A percentile compares a stretch with the other conserved stretches of the same genome.
These are phyloP conservation scores for Syngnathus rostellatus DNA, from an alignment of 2,797 vertebrate species.

Conservation along the genomic window DNA sequence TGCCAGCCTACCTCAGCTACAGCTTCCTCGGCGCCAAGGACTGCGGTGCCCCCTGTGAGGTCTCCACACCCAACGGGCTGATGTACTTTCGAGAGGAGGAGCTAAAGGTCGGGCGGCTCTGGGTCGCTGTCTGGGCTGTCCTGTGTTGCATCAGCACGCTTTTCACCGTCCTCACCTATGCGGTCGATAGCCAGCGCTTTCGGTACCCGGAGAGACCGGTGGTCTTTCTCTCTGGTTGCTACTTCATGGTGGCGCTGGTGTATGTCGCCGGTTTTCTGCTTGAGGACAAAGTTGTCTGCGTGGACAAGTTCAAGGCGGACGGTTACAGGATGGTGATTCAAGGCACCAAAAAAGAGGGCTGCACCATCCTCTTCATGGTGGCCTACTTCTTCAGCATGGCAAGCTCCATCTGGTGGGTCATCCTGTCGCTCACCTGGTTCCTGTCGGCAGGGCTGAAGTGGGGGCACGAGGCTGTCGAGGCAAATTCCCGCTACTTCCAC, in stretches of 20 bases:
- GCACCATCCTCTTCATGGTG: conserved; percentile 87
- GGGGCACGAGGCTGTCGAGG: conserved; percentile 88
- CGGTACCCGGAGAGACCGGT: conserved; percentile 87
- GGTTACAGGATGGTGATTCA: conserved; percentile 90
- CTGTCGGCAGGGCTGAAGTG: conserved; percentile 89
- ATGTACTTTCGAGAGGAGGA: conserved; percentile 97
- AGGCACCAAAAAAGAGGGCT: conserved; percentile 85
- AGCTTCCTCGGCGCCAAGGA: conserved; percentile 90
- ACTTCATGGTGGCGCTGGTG: conserved; percentile 86
- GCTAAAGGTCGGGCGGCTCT: conserved; percentile 86
- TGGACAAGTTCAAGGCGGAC: conserved; percentile 85
- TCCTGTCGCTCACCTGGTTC: conserved; percentile 89
- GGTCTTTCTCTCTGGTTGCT: conserved; percentile 89
- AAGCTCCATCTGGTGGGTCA: conserved; percentile 90
- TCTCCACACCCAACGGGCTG: conserved; percentile 78
- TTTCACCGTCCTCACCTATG: conserved; percentile 84
- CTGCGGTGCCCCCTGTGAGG: conserved; percentile 93
- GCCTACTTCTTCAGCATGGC: conserved; percentile 92
- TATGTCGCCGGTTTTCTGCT: conserved; percentile 80
- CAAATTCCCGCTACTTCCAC: conserved; percentile 86
- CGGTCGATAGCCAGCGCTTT: conserved; percentile 83
- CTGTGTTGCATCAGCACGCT: conserved; percentile 83
- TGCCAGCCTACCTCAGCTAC: conserved; percentile 88
- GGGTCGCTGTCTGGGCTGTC: conserved; percentile 93
- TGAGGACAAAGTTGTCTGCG: conserved; percentile 88